Percentiles rank a stretch among this genome's conserved stretches.
phyloP scores from a whole-genome alignment of 2,113 vertebrate genomes.

The Calyptomena viridis region DNA sequence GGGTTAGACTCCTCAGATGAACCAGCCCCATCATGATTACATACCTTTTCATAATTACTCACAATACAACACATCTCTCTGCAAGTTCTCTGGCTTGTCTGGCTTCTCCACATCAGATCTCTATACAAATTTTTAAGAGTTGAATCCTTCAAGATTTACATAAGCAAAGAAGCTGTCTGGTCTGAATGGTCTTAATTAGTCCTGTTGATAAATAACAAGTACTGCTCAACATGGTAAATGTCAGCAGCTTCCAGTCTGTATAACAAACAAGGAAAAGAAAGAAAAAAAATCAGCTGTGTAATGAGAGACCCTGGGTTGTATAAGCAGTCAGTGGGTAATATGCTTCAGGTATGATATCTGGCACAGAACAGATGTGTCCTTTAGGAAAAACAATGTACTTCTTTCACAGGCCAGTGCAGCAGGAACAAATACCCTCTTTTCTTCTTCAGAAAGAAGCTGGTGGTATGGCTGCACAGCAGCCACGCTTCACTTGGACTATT shows the following conservation, averaged over 20 bases:
- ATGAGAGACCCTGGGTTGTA: background rate
- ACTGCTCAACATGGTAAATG: background rate
- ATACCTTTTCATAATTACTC: background rate
- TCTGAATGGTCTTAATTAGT: background rate
- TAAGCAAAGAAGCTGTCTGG: background rate
- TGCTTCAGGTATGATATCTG: background rate
- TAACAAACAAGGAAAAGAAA: background rate
- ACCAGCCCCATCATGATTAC: too few relatives aligned
- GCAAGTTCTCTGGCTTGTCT: background rate
- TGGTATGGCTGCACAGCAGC: rapidly evolving
- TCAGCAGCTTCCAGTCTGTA: background rate
- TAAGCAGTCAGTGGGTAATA: background rate
- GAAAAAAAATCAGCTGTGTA: background rate
- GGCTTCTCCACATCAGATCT: background rate
- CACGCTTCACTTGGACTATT: background rate
- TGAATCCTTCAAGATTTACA: background rate
- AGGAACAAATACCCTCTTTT: background rate
- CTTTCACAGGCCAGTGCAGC: rapidly evolving
- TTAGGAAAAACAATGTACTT: background rate
- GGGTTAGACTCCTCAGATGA: background rate
- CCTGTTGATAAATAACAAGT: background rate
- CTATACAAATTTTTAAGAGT: background rate
- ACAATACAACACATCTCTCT: background rate
- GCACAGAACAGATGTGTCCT: background rate
- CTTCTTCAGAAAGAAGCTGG: background rate